Conservation (phyloP, 2,888 invertebrate genomes). For the Thereva unica region DNA sequence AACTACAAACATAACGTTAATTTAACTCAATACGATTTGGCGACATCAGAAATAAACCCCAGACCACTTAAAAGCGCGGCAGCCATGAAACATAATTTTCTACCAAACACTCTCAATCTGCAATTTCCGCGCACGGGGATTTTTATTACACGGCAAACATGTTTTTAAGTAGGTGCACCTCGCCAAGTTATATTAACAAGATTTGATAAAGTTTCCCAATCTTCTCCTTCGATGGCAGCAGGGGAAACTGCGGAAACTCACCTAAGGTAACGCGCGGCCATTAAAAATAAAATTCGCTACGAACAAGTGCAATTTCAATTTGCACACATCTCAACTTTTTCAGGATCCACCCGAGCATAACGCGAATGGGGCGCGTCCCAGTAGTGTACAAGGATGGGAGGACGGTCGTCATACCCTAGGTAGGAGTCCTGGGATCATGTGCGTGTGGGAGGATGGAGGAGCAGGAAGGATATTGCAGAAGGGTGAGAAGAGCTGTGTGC, state of each 20-base stretch:
- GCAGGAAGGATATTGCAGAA: background rate
- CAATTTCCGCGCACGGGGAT: too few species aligned
- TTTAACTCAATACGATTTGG: too few species aligned
- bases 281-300: constrained; percentile 25
- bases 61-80: too few species aligned
- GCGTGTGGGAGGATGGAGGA: constrained; percentile 1
- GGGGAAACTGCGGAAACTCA: constrained; percentile 20
- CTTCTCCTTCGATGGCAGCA: constrained; percentile 28
- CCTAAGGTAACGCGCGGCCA: constrained; percentile 4
- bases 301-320: constrained; percentile 34
- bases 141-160: too few species aligned
- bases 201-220: constrained; percentile 32
- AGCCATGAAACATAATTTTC: too few species aligned
- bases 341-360: constrained; percentile 8
- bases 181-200: constrained; percentile 1
- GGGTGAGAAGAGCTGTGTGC: constrained; percentile 7
- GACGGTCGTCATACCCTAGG: too few species aligned
- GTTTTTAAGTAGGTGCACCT: too few species aligned
- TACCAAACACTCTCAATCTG: too few species aligned
- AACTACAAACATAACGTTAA: too few species aligned
- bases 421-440: background rate
- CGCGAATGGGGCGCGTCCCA: background rate
- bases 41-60: too few species aligned
- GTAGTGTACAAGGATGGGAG: too few species aligned
- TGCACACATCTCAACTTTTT: constrained; percentile 34